Evolutionary conservation across 1,140 invertebrate genomes (phyloP), one percentile per base, ranked within the genome.

Genomic region (Caenorhabditis remanei): DNA sequence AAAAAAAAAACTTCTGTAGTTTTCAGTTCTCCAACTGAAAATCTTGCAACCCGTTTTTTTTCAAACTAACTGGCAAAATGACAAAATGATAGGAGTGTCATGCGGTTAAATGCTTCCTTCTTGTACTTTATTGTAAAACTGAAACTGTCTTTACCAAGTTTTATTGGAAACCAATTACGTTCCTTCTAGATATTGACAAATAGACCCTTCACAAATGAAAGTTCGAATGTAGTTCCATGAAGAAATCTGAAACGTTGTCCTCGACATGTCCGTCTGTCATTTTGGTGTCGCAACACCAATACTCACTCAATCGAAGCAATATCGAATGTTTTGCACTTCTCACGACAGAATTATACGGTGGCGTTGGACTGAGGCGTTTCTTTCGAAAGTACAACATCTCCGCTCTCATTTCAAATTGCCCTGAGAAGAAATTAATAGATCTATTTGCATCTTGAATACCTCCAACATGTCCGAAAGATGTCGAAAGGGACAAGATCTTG

Each of bases 311-410:
- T 32, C n/a, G 46, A 53, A 79, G 43, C 43, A 48, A 79, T 24
- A 53, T 21, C n/a, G 46, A 79, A 79, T 79, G 40, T 65, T 53
- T 63, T 79, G 43, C 71, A 79, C 71, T 50, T 79, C 40, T 71
- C 65, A 71, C 65, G 13, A 71, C 41, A 71, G 46, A 50, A 79
- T 48, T 50, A 79, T 79, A 79, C 43, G 46, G 71, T 48, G 67
- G 67, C 14, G 67, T 9, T 2, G 55, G 55, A 1, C 55, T 19
- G 61, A 4, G 21, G 11, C 19, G 11, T 7, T 63, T 19, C n/a
- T 21, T n/a, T 46, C 14, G 24, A 79, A 79, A 79, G 71, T 79
- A 21, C 71, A 79, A 79, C n/a, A 79, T 50, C 32, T 32, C 32
- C 43, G 16, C 46, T 8, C 9, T 14, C 16, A 40, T 46, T 6